Conservation (phyloP, 1,140 invertebrate genomes). For the Neodiprion lecontei region DNA sequence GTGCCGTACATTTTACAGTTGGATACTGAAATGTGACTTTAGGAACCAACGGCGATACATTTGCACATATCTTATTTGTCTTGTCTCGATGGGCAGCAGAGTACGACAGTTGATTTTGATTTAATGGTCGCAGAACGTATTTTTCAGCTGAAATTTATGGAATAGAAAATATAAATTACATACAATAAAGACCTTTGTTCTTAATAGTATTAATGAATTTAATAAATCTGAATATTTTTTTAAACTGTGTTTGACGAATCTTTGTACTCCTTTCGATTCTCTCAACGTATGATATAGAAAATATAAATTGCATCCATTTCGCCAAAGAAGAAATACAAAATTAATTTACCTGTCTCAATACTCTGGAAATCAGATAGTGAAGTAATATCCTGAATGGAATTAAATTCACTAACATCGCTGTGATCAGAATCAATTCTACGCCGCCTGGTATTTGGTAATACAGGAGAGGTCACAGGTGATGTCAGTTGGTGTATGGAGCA, state of each 20-base stretch:
- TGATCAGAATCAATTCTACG: constrained; percentile 56
- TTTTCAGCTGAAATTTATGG: constrained; percentile 47
- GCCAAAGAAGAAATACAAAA: constrained; percentile 4
- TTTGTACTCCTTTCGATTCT: too few relatives aligned
- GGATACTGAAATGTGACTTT: constrained; percentile 55
- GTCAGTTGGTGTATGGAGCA: constrained; percentile 51
- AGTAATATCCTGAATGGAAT: constrained; percentile 40
- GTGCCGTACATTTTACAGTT: constrained; percentile 62
- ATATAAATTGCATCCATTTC: neutral
- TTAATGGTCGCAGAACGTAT: constrained; percentile 53
- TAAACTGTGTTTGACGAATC: too few relatives aligned
- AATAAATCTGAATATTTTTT: too few relatives aligned
- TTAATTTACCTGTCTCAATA: constrained; percentile 43
- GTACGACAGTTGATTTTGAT: constrained; percentile 56
- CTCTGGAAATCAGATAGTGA: constrained; percentile 35
- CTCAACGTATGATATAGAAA: too few relatives aligned
- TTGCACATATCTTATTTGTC: constrained; percentile 43
- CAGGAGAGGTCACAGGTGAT: constrained; percentile 49
- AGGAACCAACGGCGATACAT: constrained; percentile 52
- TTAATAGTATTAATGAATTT: neutral
- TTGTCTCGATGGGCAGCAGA: constrained; percentile 49
- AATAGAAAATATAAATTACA: neutral
- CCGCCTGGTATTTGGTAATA: constrained; percentile 45
- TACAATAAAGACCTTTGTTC: constrained; percentile 12
- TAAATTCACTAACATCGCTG: constrained; percentile 53